Percentiles rank a stretch among this genome's conserved stretches.
Conservation (phyloP, 1,140 invertebrate genomes). For the Caenorhabditis latens region DNA sequence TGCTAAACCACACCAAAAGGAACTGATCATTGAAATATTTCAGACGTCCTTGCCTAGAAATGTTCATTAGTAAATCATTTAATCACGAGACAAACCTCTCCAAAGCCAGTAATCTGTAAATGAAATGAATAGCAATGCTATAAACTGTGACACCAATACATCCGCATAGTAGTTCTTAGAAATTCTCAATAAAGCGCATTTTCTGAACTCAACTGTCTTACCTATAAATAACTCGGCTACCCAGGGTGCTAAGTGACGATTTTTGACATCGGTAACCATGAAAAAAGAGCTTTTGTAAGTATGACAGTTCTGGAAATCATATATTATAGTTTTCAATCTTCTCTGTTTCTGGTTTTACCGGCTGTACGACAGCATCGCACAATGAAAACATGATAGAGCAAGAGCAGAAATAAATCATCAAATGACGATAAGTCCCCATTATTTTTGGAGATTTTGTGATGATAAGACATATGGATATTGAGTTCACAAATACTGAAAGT, state of each 20-base stretch:
- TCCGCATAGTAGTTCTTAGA: not conserved
- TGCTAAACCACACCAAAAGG: not conserved
- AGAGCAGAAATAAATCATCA: slow-evolving; percentile 21
- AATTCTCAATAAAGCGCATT: not conserved
- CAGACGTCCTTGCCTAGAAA: slow-evolving; percentile 3
- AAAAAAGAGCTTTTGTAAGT: slow-evolving; percentile 33
- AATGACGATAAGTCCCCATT: slow-evolving; percentile 22
- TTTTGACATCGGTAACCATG: slow-evolving; percentile 7
- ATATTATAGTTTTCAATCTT: not conserved
- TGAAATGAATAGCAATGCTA: slow-evolving; percentile 26
- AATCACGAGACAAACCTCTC: not conserved
- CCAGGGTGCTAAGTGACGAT: not conserved
- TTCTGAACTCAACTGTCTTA: not conserved
- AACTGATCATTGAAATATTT: not conserved
- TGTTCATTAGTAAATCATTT: no score
- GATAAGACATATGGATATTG: not conserved
- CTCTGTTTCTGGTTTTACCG: not conserved
- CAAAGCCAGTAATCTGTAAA: slow-evolving; percentile 5
- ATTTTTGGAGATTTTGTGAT: slow-evolving; percentile 28
- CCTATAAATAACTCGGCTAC: not conserved
- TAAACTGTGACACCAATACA: not conserved
- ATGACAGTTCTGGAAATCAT: not conserved
- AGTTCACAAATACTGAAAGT: not conserved
- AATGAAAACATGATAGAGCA: not conserved
- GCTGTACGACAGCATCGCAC: slow-evolving; percentile 3